These are phyloP conservation scores for Ichneumon xanthorius DNA, from an alignment of 2,888 invertebrate genomes.

Conservation along the genomic window DNA sequence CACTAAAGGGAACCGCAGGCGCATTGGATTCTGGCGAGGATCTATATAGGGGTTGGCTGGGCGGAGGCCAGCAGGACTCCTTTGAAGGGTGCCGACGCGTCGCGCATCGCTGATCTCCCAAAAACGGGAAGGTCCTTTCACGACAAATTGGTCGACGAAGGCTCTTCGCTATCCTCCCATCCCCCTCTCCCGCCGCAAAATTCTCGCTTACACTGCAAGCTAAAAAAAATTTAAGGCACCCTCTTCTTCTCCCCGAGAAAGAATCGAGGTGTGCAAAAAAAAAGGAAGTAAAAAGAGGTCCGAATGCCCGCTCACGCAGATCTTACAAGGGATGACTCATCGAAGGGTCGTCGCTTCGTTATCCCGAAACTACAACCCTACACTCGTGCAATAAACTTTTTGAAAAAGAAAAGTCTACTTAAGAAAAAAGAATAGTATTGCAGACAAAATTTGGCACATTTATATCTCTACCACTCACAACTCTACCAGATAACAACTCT, in stretches of 20 bases:
- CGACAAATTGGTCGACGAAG: conserved; percentile 63
- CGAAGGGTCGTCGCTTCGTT: conserved; percentile 22
- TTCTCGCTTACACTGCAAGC: conserved; percentile 48
- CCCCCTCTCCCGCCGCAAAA: conserved; percentile 43
- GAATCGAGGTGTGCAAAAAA: conserved; percentile 45
- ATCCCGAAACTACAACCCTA: not conserved
- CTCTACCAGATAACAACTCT: too few relatives aligned
- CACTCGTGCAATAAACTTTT: not conserved
- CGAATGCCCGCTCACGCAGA: conserved; percentile 52
- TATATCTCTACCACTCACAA: too few relatives aligned
- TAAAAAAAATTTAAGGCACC: conserved; percentile 16
- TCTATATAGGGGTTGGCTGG: conserved; percentile 23
- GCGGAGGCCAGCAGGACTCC: conserved; percentile 37
- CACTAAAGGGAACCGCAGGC: conserved; percentile 18
- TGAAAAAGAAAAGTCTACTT: too few relatives aligned
- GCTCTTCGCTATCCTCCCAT: conserved; percentile 2
- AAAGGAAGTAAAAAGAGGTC: conserved; percentile 32
- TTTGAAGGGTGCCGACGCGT: conserved; percentile 61
- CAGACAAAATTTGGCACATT: too few relatives aligned
- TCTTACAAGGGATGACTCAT: conserved; percentile 39
- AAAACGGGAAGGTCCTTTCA: conserved; percentile 53
- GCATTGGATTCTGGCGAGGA: conserved; percentile 24
- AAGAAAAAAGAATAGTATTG: not conserved
- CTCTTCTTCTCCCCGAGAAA: conserved; percentile 29
- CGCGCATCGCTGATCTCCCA: conserved; percentile 58